Evolutionary conservation across 2,113 vertebrate species (phyloP).

Genomic region (Megaleporinus macrocephalus): DNA sequence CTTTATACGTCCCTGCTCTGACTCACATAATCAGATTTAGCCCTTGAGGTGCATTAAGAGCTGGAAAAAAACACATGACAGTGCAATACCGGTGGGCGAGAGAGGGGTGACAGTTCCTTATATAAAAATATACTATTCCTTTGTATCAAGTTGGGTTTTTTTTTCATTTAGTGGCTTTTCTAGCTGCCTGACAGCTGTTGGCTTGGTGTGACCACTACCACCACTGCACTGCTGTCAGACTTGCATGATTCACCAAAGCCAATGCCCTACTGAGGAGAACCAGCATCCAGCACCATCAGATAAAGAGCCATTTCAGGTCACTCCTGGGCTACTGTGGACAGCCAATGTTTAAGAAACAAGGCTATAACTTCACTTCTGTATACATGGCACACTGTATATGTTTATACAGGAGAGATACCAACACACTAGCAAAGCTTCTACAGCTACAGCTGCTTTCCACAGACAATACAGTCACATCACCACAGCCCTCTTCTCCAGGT

Average conservation of each 20-base stretch:
- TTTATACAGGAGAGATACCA: no score
- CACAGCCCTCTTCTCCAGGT: no score
- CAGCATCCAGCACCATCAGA: not conserved
- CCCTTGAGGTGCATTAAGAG: not conserved
- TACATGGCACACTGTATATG: no score
- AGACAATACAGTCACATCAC: no score
- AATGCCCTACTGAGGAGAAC: no score
- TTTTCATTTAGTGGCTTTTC: not conserved
- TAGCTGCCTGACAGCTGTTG: slow-evolving; percentile 28
- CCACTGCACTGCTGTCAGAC: not conserved
- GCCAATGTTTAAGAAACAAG: not conserved
- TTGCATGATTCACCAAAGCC: not conserved
- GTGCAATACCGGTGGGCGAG: not conserved
- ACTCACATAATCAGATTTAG: not conserved
- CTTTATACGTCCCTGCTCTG: not conserved
- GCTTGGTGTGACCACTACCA: not conserved
- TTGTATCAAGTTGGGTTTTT: no score
- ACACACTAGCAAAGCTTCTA: no score
- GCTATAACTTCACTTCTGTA: not conserved
- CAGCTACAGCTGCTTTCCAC: no score
- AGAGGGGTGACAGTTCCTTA: not conserved
- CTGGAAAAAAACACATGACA: not conserved
- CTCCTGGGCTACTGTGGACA: no score
- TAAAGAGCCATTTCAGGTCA: not conserved
- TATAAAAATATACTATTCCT: not conserved